Conservation (phyloP, 2,113 vertebrate genomes). For the Leptobrachium ailaonicum region DNA sequence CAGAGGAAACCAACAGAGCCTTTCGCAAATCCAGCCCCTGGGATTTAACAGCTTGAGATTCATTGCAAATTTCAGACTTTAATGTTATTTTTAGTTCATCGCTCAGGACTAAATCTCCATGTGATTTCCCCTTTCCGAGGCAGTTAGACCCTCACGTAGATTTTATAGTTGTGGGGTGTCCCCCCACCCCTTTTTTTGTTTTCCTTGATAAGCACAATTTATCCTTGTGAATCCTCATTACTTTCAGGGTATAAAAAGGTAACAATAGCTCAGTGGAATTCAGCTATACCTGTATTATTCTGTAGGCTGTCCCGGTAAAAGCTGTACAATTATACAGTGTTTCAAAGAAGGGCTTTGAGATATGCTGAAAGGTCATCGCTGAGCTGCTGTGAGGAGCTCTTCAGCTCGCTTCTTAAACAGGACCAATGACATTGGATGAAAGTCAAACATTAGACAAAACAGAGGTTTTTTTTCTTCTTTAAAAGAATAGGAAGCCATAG, state of each 20-base stretch:
- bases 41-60: constrained; percentile 78
- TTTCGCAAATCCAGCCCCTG: constrained; percentile 74
- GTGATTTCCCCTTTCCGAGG: constrained; percentile 56
- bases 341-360: background rate
- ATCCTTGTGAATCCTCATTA: constrained; percentile 1
- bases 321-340: background rate
- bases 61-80: constrained; percentile 75
- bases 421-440: no score
- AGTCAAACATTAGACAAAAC: no score
- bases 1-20: constrained; percentile 73
- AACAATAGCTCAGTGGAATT: constrained; percentile 12
- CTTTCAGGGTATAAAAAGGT: background rate
- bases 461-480: no score
- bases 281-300: constrained; percentile 10
- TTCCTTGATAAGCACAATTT: background rate
- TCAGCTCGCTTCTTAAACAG: background rate
- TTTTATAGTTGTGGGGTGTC: background rate
- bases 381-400: background rate
- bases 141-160: constrained; percentile 19
- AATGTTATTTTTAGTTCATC: constrained; percentile 81
- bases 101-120: constrained; percentile 74
- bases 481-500: no score
- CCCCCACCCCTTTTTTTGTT: background rate
- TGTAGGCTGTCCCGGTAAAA: constrained; percentile 11
- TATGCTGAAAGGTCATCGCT: background rate